Evolutionary conservation across 2,888 invertebrate genomes (phyloP), one percentile per base, ranked within the genome.

Genomic region (Baccha elongata): DNA sequence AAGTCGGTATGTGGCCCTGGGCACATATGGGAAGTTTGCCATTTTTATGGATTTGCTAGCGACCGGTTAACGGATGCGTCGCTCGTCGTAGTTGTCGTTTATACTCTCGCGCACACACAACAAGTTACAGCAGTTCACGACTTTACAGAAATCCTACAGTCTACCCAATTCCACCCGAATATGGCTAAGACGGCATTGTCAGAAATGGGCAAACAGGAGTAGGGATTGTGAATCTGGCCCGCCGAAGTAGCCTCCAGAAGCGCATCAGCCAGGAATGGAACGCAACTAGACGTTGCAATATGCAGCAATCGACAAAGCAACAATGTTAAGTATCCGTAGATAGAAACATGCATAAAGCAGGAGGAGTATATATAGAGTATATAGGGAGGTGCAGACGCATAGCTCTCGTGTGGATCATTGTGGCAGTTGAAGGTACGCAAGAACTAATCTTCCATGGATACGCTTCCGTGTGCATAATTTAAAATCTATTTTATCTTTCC

Each of bases 401-500:
- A 37, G 35, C 53, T 58, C 35, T 50, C 48, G 58, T 21, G 46
- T 29, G 67, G 64, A 83, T 73, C 72, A 83, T 76, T 83, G 81
- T 71, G 67, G 68, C 79, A 76, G 72, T 67, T 81, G 83, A 73
- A 73, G 68, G 78, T 73, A 72, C 72, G 73, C 68, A 78, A 78
- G 83, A 83, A 78, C 78, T 83, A 83, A 83, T 83, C 76, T 78
- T 73, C 83, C 83, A 83, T 83, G 83, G 83, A 78, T 78, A 83
- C 78, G 83, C 83, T 83, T 83, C 83, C 83, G 83, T 83, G 83
- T 83, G 83, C 83, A 83, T 83, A 78, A 83, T 83, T 83, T 83
- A 78, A 83, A 83, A 83, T 83, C 83, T 78, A 83, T 83, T 83
- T 83, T 83, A 83, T 83, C 78, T 83, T 83, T 83, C 83, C 78